phyloP scores from a whole-genome alignment of 92 coral and sea anemone genomes.

The Pocillopora grandis region DNA sequence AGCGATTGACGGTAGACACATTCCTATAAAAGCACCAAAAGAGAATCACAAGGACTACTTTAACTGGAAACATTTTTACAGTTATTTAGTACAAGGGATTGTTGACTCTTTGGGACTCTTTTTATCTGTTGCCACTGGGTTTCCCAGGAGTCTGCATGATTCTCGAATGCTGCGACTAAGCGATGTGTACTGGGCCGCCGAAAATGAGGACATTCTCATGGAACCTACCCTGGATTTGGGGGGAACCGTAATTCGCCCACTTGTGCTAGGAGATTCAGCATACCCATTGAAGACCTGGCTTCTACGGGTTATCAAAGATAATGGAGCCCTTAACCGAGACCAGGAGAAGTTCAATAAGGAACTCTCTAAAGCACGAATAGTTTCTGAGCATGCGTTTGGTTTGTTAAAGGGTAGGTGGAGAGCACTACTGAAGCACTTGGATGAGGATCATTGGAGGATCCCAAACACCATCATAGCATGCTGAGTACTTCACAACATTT shows the following conservation, averaged over 20 bases:
- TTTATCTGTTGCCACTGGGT: slow-evolving; percentile 55
- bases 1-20: slow-evolving; percentile 38
- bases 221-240: slow-evolving; percentile 4
- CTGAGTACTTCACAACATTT: slow-evolving; percentile 71
- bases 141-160: slow-evolving; percentile 53
- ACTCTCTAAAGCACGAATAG: slow-evolving; percentile 54
- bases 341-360: slow-evolving; percentile 56
- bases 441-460: slow-evolving; percentile 50
- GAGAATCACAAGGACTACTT: slow-evolving; percentile 12
- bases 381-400: slow-evolving; percentile 53
- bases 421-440: slow-evolving; percentile 45
- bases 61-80: slow-evolving; percentile 53
- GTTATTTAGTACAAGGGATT: slow-evolving; percentile 52
- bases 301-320: slow-evolving; percentile 41
- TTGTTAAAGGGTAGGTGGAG: slow-evolving; percentile 57
- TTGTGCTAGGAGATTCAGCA: slow-evolving; percentile 46
- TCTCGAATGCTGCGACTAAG: slow-evolving; percentile 40
- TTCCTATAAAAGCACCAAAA: slow-evolving; percentile 33
- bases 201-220: background rate
- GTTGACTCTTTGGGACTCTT: slow-evolving; percentile 46
- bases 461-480: slow-evolving; percentile 25
- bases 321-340: slow-evolving; percentile 57
- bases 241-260: slow-evolving; percentile 44
- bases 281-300: slow-evolving; percentile 66
- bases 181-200: slow-evolving; percentile 45